These are phyloP conservation scores for Cecropterus lyciades DNA, from an alignment of 1,140 invertebrate species.

Conservation along the genomic window DNA sequence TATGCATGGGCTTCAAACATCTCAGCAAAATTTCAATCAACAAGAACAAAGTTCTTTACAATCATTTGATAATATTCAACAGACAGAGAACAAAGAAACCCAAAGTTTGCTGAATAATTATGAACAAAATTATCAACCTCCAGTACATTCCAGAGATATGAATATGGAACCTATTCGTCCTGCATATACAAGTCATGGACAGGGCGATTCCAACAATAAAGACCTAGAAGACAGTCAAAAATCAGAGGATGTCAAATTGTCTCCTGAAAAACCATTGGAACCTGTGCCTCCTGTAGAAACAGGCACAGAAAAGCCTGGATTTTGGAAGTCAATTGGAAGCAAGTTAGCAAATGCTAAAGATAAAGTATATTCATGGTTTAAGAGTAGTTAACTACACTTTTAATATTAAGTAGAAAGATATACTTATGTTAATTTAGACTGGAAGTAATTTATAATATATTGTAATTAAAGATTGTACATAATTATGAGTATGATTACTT, in stretches of 20 bases:
- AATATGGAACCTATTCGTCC: slow-evolving; percentile 2
- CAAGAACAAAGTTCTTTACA: slow-evolving; percentile 28
- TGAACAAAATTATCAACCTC: slow-evolving; percentile 26
- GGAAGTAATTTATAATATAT: too few relatives aligned
- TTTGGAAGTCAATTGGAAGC: slow-evolving; percentile 84
- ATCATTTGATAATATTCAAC: slow-evolving; percentile 3
- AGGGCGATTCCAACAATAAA: slow-evolving; percentile 31
- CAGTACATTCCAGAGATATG: slow-evolving; percentile 1
- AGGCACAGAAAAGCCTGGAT: slow-evolving; percentile 74
- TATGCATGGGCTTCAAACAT: neutral
- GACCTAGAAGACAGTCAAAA: slow-evolving; percentile 26
- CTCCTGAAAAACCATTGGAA: slow-evolving; percentile 28
- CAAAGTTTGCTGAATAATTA: slow-evolving; percentile 14
- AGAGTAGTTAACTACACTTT: slow-evolving; percentile 42
- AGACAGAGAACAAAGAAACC: neutral
- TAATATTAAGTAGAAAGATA: slow-evolving; percentile 1
- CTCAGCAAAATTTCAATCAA: slow-evolving; percentile 2
- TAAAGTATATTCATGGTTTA: slow-evolving; percentile 80
- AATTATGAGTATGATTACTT: too few relatives aligned
- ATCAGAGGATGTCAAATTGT: neutral
- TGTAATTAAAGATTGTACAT: slow-evolving; percentile 4
- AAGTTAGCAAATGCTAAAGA: slow-evolving; percentile 84
- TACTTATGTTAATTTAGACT: too few relatives aligned
- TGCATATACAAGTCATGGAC: neutral
- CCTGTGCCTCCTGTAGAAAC: slow-evolving; percentile 55